Evolutionary conservation across 1,140 invertebrate genomes (phyloP).

Genomic region (Drosophila novamexicana): DNA sequence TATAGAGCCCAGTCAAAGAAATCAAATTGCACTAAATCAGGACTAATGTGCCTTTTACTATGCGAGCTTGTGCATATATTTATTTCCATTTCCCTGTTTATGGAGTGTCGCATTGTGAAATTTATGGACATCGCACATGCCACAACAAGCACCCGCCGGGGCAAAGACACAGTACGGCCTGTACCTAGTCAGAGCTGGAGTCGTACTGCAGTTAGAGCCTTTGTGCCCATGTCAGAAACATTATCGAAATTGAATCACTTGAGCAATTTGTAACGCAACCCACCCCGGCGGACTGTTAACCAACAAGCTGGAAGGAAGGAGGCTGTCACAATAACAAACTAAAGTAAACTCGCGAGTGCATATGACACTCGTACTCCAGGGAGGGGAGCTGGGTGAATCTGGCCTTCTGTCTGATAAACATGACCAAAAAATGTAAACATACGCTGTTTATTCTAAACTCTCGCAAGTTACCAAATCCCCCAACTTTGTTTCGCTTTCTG

Average conservation of each 20-base stretch:
- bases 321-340: slow-evolving; percentile 38
- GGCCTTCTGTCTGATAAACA: slow-evolving; percentile 30
- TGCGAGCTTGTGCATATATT: neutral
- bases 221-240: slow-evolving; percentile 20
- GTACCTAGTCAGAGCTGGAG: neutral
- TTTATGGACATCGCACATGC: slow-evolving; percentile 49
- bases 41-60: slow-evolving; percentile 11
- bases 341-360: slow-evolving; percentile 16
- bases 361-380: neutral
- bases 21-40: slow-evolving; percentile 15
- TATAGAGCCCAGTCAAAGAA: slow-evolving; percentile 11
- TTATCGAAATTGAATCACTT: slow-evolving; percentile 76
- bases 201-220: slow-evolving; percentile 9
- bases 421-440: slow-evolving; percentile 64
- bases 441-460: slow-evolving; percentile 41
- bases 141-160: slow-evolving; percentile 3
- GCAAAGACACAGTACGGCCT: neutral
- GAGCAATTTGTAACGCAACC: slow-evolving; percentile 66
- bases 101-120: slow-evolving; percentile 51
- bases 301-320: slow-evolving; percentile 25
- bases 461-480: slow-evolving; percentile 13
- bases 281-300: slow-evolving; percentile 7
- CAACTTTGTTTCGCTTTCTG: slow-evolving; percentile 1
- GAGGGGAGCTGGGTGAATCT: slow-evolving; percentile 11
- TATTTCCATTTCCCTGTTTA: slow-evolving; percentile 63